Evolutionary conservation across 2,113 vertebrate genomes (phyloP), one percentile per base, ranked within the genome.

Genomic region (Merops nubicus): DNA sequence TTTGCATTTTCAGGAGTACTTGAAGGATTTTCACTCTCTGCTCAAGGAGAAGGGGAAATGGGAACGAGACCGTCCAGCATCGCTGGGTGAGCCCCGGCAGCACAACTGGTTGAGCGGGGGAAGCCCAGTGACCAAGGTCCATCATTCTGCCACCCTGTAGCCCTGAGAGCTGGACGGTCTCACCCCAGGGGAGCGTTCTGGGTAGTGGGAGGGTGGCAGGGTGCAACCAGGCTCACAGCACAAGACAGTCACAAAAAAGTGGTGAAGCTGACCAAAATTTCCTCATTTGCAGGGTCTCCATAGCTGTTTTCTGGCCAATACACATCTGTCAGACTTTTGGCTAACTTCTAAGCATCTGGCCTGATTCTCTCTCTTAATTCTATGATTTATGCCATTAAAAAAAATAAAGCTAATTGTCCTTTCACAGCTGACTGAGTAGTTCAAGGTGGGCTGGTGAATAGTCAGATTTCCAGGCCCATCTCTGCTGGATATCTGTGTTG

Each of bases 1-100:
- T 94, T 96, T 91, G 93, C 95, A 88, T 93, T 79, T 88, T 85
- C 89, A 85, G 91, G 78, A 90, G 54, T 60, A 59, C 62, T 92
- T 92, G 89, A 85, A 60, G 79, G 57, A 38, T 83, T 64, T 75
- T 85, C 43, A 64, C 65, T 67, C 53, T 64, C 76, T 93, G 77
- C 77, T 47, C 56, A 22, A 81, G 73, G 59, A 53, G 53, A 43
- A 40, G 42, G 51, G 34, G 70, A 43, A 42, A 42, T 25, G 57
- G 78, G 51, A 45, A 0, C 5, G 77, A 43, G 78, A 51, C 21
- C 12, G n/a, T 18, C 18, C 54, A 53, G 42, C 34, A 9, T 5
- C 2, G 5, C 17, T 45, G 80, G 23, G 15, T 45, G 70, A 91
- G 62, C 31, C 38, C 21, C 0, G 31, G 8, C 54, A 56, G 60